Evolutionary conservation across 2,888 invertebrate species (phyloP), one percentile per base, ranked within the genome.

Genomic region (Aleiodes testaceus): DNA sequence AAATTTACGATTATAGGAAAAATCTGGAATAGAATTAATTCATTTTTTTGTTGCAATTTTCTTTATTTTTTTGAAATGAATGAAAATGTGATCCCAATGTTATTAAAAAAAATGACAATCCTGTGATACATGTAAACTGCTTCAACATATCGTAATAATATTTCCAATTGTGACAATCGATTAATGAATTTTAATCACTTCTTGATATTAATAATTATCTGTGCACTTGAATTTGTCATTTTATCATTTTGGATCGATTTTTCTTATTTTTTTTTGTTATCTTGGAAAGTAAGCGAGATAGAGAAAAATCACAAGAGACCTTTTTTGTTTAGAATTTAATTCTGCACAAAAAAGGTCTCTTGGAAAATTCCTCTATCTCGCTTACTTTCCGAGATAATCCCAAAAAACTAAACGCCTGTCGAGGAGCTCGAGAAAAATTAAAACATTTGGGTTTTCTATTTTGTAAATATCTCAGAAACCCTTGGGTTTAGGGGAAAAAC

Each of bases 51-150:
- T 36, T 36, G 36, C 36, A 6, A 6, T 36, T 9, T 36, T 36
- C 2, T 36, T 36, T 36, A 5, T 36, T 36, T 36, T n/a, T 20
- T 65, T 20, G 64, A 45, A 47, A 20, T 26, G 16, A 61, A 44
- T 53, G 6, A 45, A 74, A 78, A 75, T 75, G 80, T 78, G 79
- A 79, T 80, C 79, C 74, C 75, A 72, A 81, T 78, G 69, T 72
- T 78, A 80, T 77, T 81, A 76, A 81, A 72, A 79, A 36, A 36
- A 36, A 84, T 85, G 84, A 85, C 83, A 79, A 75, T 68, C 79
- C 83, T 85, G 81, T 85, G 84, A 84, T 85, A 85, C 78, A 71
- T 76, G 77, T 78, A 77, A 79, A 82, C 75, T 79, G 78, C 79
- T 81, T 81, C 76, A 75, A 83, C 83, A 84, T 85, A 84, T 85